These are phyloP conservation scores for Pollenia angustigena DNA, from an alignment of 2,888 invertebrate genomes.

Conservation along the genomic window DNA sequence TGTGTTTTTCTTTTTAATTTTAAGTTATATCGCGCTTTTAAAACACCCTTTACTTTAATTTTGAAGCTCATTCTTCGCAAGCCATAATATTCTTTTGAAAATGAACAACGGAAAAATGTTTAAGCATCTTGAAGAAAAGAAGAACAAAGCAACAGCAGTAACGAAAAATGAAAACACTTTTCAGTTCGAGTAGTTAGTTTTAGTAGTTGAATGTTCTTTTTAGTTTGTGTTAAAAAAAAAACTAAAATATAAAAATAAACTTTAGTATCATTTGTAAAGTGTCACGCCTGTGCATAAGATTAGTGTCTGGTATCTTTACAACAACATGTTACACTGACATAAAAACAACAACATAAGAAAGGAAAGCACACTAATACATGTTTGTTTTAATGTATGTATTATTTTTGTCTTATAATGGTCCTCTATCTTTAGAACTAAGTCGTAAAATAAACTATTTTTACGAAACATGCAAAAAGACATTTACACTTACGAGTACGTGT, in stretches of 20 bases:
- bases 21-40: too few species aligned
- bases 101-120: neutral
- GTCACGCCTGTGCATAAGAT: conserved; percentile 73
- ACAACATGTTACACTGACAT: conserved; percentile 46
- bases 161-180: conserved; percentile 31
- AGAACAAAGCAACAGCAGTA: conserved; percentile 38
- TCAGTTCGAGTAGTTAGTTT: conserved; percentile 13
- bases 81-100: neutral
- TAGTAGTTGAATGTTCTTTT: conserved; percentile 26
- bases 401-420: conserved; percentile 33
- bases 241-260: conserved; percentile 54
- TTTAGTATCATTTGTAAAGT: conserved; percentile 71
- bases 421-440: conserved; percentile 39
- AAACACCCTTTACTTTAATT: too few species aligned
- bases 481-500: conserved; percentile 1
- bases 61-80: too few species aligned
- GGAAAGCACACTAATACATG: neutral
- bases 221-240: neutral
- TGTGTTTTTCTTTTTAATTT: too few species aligned
- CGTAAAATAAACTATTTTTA: conserved; percentile 32
- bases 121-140: neutral
- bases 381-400: conserved; percentile 13
- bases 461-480: conserved; percentile 18
- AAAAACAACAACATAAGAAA: neutral
- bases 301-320: conserved; percentile 63